Evolutionary conservation across 2,797 vertebrate genomes (phyloP), one percentile per base, ranked within the genome.

Genomic region (Alcedo atthis): DNA sequence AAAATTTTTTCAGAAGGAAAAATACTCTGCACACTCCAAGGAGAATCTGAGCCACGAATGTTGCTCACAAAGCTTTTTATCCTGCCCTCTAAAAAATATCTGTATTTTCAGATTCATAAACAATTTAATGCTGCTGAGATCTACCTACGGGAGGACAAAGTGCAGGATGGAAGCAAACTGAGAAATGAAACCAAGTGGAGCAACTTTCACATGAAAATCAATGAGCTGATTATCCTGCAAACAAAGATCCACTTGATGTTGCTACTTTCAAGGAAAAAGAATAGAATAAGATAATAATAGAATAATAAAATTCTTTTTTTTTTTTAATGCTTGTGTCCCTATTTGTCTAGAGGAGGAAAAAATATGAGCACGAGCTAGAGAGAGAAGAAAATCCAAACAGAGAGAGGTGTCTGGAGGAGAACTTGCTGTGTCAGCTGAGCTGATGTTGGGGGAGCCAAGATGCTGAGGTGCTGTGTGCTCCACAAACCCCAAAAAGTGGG

Each of bases 381-480:
- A 33, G 30, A 0, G 4, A 57, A 26, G 45, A 17, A 76, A 71
- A 49, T 0, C 6, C 4, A 43, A 88, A 67, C 17, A 35, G 40
- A 22, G 32, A 26, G 48, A 69, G 15, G 48, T 28, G 62, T 11
- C 10, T 22, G 58, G 10, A 17, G 19, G 59, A 54, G 43, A 86
- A 5, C 1, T 24, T 4, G 1, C 58, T 17, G 30, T 4, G 6
- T 43, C 62, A 62, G 82, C 62, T 9, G 18, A 45, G 20, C 43
- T 10, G 77, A 8, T 42, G 43, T 81, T 17, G 51, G 77, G 81
- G 33, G 54, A 58, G 37, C 40, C 3, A 2, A 26, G 40, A 10
- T 15, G 7, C 54, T 8, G 37, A 1, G 0, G 54, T 15, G 7
- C 2, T 2, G 8, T 1, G 8, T 3, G 57, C 2, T n/a, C 13